Conservation (phyloP, 2,888 invertebrate genomes). For the Parnassius smintheus region DNA sequence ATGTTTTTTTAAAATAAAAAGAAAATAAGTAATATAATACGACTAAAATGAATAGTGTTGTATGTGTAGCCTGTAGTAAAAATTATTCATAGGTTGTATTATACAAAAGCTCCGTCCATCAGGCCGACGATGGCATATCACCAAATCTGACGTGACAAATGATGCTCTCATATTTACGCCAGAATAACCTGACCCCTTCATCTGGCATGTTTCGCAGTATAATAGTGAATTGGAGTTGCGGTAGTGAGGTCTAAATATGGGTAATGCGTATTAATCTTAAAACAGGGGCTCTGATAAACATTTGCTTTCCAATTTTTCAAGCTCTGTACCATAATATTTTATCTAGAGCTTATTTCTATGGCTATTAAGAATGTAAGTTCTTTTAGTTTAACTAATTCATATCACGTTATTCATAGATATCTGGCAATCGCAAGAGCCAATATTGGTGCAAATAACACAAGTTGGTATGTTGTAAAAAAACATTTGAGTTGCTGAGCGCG, state of each 20-base stretch:
- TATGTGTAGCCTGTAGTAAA: constrained; percentile 33
- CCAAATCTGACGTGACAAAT: constrained; percentile 76
- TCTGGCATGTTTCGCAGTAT: constrained; percentile 22
- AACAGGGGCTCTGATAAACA: constrained; percentile 60
- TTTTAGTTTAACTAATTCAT: not conserved
- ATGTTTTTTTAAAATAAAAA: no score
- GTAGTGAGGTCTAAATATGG: constrained; percentile 42
- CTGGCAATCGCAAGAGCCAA: no score
- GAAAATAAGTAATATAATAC: constrained; percentile 8
- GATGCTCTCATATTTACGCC: constrained; percentile 50
- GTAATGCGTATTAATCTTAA: constrained; percentile 49
- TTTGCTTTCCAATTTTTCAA: constrained; percentile 21
- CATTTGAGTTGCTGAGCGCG: no score
- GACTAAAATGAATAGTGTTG: constrained; percentile 7
- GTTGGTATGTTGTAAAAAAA: no score
- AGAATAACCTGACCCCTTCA: constrained; percentile 39
- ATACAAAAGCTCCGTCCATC: constrained; percentile 72
- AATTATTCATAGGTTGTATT: constrained; percentile 67
- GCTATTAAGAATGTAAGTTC: not conserved
- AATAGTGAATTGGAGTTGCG: constrained; percentile 17
- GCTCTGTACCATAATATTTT: constrained; percentile 19
- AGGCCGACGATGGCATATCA: constrained; percentile 61
- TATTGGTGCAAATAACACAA: no score
- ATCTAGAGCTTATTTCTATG: constrained; percentile 26
- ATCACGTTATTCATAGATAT: no score